Evolutionary conservation across 2,113 vertebrate species (phyloP), one percentile per base, ranked within the genome.

Genomic region (Forbesichthys agassizii): DNA sequence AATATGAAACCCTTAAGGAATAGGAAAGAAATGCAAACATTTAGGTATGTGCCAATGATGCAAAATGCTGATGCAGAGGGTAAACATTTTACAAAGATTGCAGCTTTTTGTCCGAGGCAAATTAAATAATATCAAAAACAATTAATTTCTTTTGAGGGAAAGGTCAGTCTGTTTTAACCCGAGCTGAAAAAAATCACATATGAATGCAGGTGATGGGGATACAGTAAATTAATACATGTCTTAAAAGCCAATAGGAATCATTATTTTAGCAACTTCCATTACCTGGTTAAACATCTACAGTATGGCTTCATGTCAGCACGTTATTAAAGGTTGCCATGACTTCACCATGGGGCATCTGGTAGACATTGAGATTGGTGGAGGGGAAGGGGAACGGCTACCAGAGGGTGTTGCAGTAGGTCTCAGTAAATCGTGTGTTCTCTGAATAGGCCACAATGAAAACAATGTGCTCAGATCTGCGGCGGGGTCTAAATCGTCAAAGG

Each of bases 251-350:
- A 85, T 87, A 86, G 85, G 72, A 68, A 86, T 89, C 82, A 88
- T 91, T 87, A 84, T 84, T 91, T 84, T 74, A 80, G 68, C 67
- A 81, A 82, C 71, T 69, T 82, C 76, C 80, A 66, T 80, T 84
- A 79, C 77, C 78, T 86, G 75, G 73, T 86, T 88, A 85, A 89
- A 90, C 86, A 90, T 85, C 27, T 3, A 27, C 27, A 27, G 81
- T 83, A 88, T 89, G 85, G 88, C 86, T 88, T 88, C 55, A 87
- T 86, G 84, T 90, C 83, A 88, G 86, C 85, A 90, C 73, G 87
- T 90, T 89, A 90, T 77, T 76, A 80, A 84, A 85, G 76, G 80
- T 42, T 82, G 83, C 79, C 78, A 69, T 77, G 81, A 80, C 78
- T 51, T 81, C 84, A 86, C 78, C 78, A 71, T 13, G 33, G 66